A percentile compares a stretch with the other conserved stretches of the same genome.
Evolutionary conservation across 2,113 vertebrate species (phyloP).

Genomic region (Psilopsiagon aymara): DNA sequence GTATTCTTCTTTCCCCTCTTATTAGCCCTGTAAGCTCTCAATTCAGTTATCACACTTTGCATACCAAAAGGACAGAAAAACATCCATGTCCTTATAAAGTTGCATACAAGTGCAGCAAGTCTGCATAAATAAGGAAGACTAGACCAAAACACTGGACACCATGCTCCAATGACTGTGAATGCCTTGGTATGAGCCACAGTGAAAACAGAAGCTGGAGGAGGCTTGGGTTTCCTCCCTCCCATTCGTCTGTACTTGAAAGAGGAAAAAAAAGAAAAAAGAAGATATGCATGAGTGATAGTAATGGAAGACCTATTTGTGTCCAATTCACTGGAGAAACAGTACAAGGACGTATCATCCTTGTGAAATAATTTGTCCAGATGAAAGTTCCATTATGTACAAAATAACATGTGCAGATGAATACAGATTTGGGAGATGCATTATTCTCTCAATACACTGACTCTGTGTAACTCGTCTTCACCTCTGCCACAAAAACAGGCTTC

Average conservation of each 20-base stretch:
- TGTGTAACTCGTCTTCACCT: not conserved
- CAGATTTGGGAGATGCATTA: constrained; percentile 9
- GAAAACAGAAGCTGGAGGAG: not conserved
- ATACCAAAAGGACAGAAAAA: not conserved
- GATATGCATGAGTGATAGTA: constrained; percentile 24
- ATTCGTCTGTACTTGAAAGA: not conserved
- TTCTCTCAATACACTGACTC: not conserved
- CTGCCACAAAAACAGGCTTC: not conserved
- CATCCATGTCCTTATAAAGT: not conserved
- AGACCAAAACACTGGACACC: not conserved
- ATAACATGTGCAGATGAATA: constrained; percentile 18
- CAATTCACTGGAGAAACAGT: constrained; percentile 15
- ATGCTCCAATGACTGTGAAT: not conserved
- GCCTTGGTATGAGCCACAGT: not conserved
- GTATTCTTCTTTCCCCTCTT: not conserved
- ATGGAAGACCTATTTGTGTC: constrained; percentile 20
- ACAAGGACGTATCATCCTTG: constrained; percentile 48
- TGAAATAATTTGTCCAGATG: constrained; percentile 39
- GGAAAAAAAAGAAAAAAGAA: not conserved
- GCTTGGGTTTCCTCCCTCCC: not conserved
- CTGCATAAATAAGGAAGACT: not conserved
- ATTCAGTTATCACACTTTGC: not conserved
- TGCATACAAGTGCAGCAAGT: not conserved
- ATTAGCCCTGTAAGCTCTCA: not conserved
- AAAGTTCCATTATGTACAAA: constrained; percentile 30